Base-by-base conservation (phyloP, 2,113 vertebrate genomes). In the Motacilla alba region DNA sequence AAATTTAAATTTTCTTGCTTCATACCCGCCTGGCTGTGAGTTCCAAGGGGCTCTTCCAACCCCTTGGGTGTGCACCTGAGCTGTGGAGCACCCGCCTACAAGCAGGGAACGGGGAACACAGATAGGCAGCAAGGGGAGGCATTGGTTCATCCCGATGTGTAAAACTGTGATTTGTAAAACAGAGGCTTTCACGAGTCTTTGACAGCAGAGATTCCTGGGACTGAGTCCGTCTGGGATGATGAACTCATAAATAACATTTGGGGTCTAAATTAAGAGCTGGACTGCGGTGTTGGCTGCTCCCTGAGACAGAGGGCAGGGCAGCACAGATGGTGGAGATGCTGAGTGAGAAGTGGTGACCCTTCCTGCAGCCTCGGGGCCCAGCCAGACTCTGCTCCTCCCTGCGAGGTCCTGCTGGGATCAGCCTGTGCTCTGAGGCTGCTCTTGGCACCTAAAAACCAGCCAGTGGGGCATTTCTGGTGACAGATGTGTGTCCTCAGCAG, bases 261-360 rank as follows among this genome's bases (percentile, higher is more conserved):
- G 81, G 87, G 84, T 78, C 93, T 95, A 94, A 94, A 87, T 95
- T 60, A 87, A 91, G 95, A 95, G 62, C 92, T 89, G 87, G 55
- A 43, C 7, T 83, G 75, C 84, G 75, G 90, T 5, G 27, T 79
- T 85, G 93, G 84, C 87, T 91, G 80, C 64, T 37, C 75, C 20
- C n/a, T 14, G 79, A 63, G 52, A 21, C 33, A n/a, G 62, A 75
- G 50, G 69, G 37, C 72, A 87, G 87, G 56, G 87, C 85, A 82
- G 84, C 93, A 95, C 87, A 89, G 89, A 72, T 83, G 91, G 91
- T 60, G 56, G 75, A 52, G 95, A 85, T 79, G 56, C 94, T 93
- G 81, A 63, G 55, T 27, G 62, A 49, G 84, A 35, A 70, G 47
- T 20, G 79, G 49, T 49, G 91, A 89, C 94, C 91, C 86, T 49